These are phyloP conservation scores for Polydrusus tereticollis DNA, from an alignment of 2,888 invertebrate genomes.

Conservation along the genomic window DNA sequence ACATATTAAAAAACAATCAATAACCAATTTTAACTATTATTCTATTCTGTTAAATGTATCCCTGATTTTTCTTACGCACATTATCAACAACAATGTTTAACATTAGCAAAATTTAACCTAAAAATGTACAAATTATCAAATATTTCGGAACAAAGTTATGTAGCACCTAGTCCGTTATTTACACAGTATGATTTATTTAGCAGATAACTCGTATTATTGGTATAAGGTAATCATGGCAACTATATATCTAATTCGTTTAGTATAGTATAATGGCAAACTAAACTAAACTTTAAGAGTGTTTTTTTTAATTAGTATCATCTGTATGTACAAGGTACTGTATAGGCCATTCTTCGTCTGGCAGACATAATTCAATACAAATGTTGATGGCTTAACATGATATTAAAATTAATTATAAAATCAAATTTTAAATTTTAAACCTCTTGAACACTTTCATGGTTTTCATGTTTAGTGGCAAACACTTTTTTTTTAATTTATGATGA, in stretches of 20 bases:
- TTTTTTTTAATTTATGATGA: too few relatives aligned
- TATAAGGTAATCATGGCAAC: conserved; percentile 3
- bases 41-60: conserved; percentile 45
- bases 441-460: too few relatives aligned
- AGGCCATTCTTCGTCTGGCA: too few relatives aligned
- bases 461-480: too few relatives aligned
- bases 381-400: too few relatives aligned
- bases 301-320: too few relatives aligned
- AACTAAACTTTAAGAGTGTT: too few relatives aligned
- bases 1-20: conserved; percentile 47
- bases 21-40: conserved; percentile 36
- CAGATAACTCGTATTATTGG: conserved; percentile 19
- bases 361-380: too few relatives aligned
- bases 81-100: conserved; percentile 50
- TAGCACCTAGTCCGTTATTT: conserved; percentile 51
- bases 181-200: conserved; percentile 39
- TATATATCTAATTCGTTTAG: background rate
- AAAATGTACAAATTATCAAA: conserved; percentile 52
- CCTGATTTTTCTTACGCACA: conserved; percentile 50
- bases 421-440: too few relatives aligned
- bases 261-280: background rate
- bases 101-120: conserved; percentile 49
- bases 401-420: too few relatives aligned
- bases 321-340: too few relatives aligned
- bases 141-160: conserved; percentile 47